Percentiles rank a stretch among this genome's conserved stretches.
These are phyloP conservation scores for Lasioglossum oenotherae DNA, from an alignment of 2,888 invertebrate genomes.

Conservation along the genomic window DNA sequence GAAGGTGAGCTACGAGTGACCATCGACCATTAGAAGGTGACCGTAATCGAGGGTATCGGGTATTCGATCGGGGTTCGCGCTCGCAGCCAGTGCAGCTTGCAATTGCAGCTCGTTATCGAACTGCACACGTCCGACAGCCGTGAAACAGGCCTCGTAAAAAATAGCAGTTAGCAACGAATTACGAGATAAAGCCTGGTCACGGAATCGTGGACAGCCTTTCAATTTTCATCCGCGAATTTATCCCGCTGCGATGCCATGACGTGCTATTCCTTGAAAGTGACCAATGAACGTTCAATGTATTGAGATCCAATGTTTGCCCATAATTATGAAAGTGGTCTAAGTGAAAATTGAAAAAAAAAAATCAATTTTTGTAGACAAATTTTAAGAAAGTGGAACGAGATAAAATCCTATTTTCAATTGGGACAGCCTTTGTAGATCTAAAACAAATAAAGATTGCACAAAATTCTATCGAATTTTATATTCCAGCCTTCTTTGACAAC, in stretches of 20 bases:
- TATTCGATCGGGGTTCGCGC: conserved; percentile 32
- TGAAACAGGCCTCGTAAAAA: conserved; percentile 35
- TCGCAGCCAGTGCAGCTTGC: conserved; percentile 32
- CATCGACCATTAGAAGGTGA: conserved; percentile 12
- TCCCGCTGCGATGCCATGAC: not conserved
- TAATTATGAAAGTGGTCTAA: too few relatives aligned
- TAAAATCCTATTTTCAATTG: too few relatives aligned
- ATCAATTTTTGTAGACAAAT: too few relatives aligned
- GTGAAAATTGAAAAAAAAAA: too few relatives aligned
- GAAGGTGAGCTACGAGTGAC: conserved; percentile 15
- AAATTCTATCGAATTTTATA: too few relatives aligned
- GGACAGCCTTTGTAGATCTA: too few relatives aligned
- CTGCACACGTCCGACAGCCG: conserved; percentile 30
- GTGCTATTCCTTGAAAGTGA: not conserved
- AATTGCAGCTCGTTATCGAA: conserved; percentile 46
- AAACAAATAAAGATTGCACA: too few relatives aligned
- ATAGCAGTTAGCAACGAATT: conserved; percentile 37
- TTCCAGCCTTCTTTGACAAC: too few relatives aligned
- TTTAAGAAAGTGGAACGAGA: too few relatives aligned
- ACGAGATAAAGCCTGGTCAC: conserved; percentile 29
- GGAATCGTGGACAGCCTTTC: conserved; percentile 6
- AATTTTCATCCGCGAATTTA: not conserved
- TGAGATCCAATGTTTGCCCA: too few relatives aligned
- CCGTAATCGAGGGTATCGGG: conserved; percentile 44
- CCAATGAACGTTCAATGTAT: not conserved